Conservation (phyloP, 2,888 invertebrate species). For the Tenthredo amoena region DNA sequence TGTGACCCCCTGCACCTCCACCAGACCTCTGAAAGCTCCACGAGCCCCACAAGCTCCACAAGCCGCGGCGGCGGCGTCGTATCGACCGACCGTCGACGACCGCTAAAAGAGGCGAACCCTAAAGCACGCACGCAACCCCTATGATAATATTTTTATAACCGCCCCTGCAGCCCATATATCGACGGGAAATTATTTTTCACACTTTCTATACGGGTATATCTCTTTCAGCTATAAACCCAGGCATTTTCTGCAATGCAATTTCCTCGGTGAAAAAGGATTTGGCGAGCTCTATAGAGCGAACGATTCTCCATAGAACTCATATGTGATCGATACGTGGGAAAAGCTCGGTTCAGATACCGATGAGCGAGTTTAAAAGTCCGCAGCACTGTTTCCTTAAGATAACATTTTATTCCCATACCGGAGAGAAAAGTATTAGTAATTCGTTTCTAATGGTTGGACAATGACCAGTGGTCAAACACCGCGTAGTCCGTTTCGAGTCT, state of each 20-base stretch:
- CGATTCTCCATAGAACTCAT: neutral
- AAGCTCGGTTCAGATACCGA: neutral
- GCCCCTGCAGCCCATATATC: slow-evolving; percentile 62
- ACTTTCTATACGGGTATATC: slow-evolving; percentile 61
- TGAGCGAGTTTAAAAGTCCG: too few species aligned
- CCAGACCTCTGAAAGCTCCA: slow-evolving; percentile 23
- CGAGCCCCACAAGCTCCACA: neutral
- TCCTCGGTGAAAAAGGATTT: slow-evolving; percentile 1
- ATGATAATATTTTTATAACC: slow-evolving; percentile 76
- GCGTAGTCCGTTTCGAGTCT: slow-evolving; percentile 51
- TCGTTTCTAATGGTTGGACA: slow-evolving; percentile 57
- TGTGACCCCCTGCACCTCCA: slow-evolving; percentile 59
- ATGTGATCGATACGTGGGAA: neutral
- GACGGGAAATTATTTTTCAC: slow-evolving; percentile 77
- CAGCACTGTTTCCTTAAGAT: slow-evolving; percentile 10
- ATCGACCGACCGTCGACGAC: slow-evolving; percentile 22
- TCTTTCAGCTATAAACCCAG: neutral
- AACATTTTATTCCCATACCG: slow-evolving; percentile 17
- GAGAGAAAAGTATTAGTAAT: slow-evolving; percentile 14
- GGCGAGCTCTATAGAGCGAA: neutral
- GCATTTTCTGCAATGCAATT: slow-evolving; percentile 1
- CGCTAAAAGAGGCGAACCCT: slow-evolving; percentile 42
- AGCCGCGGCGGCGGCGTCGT: neutral
- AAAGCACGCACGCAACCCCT: slow-evolving; percentile 60
- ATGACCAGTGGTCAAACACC: slow-evolving; percentile 44